Percentiles rank a stretch among this genome's conserved stretches.
phyloP scores from a whole-genome alignment of 2,888 invertebrate species.

The Chirona hameri region DNA sequence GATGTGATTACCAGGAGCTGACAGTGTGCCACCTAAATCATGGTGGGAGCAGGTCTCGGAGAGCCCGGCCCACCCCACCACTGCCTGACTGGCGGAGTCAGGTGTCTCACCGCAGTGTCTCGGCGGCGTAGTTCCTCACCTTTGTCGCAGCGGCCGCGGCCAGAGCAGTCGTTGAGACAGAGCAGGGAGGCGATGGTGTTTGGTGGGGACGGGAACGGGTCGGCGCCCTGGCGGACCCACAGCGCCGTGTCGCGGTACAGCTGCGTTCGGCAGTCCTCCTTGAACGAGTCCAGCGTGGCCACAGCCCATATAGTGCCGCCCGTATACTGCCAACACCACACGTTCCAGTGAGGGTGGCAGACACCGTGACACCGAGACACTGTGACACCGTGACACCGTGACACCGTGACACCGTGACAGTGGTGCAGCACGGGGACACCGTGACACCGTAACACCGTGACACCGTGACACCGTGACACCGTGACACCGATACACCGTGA shows the following conservation, averaged over 20 bases:
- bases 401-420: no score
- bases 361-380: no score
- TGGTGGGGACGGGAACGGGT: conserved; percentile 2
- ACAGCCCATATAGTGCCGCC: background rate
- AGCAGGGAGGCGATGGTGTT: background rate
- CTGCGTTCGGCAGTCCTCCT: background rate
- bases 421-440: no score
- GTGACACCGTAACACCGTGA: no score
- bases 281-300: background rate
- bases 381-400: no score
- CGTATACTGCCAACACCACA: background rate
- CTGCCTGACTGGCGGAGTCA: background rate
- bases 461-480: no score
- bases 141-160: conserved; percentile 35
- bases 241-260: background rate
- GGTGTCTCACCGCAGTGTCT: no score
- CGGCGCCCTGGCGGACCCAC: background rate
- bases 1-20: no score
- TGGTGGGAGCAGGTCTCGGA: no score
- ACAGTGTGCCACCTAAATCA: no score
- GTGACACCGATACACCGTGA: no score
- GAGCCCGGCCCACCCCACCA: conserved; percentile 31
- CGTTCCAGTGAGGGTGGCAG: no score
- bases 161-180: background rate
- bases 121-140: conserved; percentile 41